These are phyloP conservation scores for Ormyrus nitidulus DNA, from an alignment of 2,888 invertebrate species.

Conservation along the genomic window DNA sequence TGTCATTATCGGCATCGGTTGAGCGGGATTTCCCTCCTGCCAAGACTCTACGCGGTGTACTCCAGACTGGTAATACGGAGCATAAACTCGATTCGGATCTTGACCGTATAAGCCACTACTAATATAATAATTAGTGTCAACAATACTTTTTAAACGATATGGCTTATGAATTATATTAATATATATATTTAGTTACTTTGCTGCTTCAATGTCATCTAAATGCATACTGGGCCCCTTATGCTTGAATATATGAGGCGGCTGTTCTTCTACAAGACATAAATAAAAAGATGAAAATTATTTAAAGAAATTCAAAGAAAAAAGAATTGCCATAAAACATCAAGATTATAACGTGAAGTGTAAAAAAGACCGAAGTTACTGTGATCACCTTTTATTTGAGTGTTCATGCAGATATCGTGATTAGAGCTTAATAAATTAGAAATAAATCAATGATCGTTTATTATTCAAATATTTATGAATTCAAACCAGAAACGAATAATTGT, in stretches of 20 bases:
- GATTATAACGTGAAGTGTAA: no score
- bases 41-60: slow-evolving; percentile 41
- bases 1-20: background rate
- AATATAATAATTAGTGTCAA: background rate
- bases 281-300: background rate
- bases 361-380: no score
- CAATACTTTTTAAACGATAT: background rate
- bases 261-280: slow-evolving; percentile 35
- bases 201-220: slow-evolving; percentile 38
- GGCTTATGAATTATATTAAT: slow-evolving; percentile 1
- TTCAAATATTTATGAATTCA: no score
- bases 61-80: slow-evolving; percentile 44
- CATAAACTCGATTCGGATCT: slow-evolving; percentile 44
- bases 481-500: no score
- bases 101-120: slow-evolving; percentile 36
- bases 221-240: slow-evolving; percentile 43
- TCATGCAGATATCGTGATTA: no score
- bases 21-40: slow-evolving; percentile 28
- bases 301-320: background rate
- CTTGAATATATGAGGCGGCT: slow-evolving; percentile 45
- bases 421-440: no score
- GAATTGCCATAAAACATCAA: no score
- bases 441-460: no score
- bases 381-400: no score
- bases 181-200: slow-evolving; percentile 33